These are phyloP conservation scores for Euzetes globulus DNA, from an alignment of 2,888 invertebrate species.

Conservation along the genomic window DNA sequence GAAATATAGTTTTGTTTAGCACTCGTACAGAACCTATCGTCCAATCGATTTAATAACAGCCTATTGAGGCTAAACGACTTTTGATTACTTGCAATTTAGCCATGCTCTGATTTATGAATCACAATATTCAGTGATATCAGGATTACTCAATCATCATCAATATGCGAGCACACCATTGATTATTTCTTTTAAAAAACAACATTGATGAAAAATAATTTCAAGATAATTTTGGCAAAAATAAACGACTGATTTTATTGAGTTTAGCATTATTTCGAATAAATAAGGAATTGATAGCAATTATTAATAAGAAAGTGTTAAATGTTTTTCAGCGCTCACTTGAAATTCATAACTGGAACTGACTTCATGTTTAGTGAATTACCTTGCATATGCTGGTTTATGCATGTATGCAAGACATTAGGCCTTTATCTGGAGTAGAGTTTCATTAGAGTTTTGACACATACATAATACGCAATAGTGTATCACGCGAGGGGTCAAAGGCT, in stretches of 20 bases:
- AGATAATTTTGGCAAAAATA: background rate
- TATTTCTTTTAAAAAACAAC: too few species aligned
- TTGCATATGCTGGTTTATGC: background rate
- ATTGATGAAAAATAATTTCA: too few species aligned
- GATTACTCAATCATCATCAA: background rate
- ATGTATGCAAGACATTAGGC: too few species aligned
- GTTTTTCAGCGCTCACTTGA: too few species aligned
- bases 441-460: constrained; percentile 11
- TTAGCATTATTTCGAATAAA: too few species aligned
- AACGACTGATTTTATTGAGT: too few species aligned
- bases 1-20: background rate
- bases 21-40: background rate
- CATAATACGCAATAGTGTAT: background rate
- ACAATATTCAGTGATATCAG: background rate
- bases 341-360: too few species aligned
- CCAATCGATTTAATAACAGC: constrained; percentile 24
- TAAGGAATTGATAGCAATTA: too few species aligned
- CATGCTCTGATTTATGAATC: constrained; percentile 23
- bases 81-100: constrained; percentile 22
- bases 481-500: constrained; percentile 14
- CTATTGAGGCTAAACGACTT: constrained; percentile 19
- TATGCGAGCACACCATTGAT: too few species aligned
- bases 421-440: background rate
- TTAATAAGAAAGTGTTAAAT: too few species aligned
- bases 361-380: background rate